Evolutionary conservation across 2,113 vertebrate genomes (phyloP).

Genomic region (Charina bottae): DNA sequence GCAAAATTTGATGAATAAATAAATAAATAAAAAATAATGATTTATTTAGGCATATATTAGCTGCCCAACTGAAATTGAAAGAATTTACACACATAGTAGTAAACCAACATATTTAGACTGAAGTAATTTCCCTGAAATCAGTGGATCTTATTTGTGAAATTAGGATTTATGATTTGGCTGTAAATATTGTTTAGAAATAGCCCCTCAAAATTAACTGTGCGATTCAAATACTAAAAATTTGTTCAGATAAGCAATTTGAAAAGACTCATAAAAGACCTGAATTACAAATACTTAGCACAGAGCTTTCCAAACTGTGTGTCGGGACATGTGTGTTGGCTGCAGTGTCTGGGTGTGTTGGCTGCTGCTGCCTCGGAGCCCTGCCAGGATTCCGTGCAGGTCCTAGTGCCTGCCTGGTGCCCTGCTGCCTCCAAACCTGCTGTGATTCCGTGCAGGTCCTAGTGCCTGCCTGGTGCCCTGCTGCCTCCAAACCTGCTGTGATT

Average conservation of each 20-base stretch:
- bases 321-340: no score
- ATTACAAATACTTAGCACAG: background rate
- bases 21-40: no score
- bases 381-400: no score
- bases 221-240: conserved; percentile 11
- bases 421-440: no score
- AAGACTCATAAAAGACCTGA: background rate
- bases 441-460: no score
- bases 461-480: no score
- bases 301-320: no score
- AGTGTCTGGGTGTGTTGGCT: no score
- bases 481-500: no score
- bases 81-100: background rate
- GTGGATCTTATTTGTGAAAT: background rate
- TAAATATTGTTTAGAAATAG: background rate
- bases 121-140: background rate
- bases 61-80: background rate
- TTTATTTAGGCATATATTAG: background rate
- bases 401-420: no score
- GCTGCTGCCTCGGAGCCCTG: no score
- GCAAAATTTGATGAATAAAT: no score
- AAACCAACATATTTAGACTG: background rate
- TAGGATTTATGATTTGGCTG: background rate
- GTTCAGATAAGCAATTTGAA: conserved; percentile 15
- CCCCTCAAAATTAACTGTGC: background rate